A percentile compares a stretch with the other conserved stretches of the same genome.
Conservation (phyloP, 2,797 vertebrate genomes). For the Todus mexicanus region DNA sequence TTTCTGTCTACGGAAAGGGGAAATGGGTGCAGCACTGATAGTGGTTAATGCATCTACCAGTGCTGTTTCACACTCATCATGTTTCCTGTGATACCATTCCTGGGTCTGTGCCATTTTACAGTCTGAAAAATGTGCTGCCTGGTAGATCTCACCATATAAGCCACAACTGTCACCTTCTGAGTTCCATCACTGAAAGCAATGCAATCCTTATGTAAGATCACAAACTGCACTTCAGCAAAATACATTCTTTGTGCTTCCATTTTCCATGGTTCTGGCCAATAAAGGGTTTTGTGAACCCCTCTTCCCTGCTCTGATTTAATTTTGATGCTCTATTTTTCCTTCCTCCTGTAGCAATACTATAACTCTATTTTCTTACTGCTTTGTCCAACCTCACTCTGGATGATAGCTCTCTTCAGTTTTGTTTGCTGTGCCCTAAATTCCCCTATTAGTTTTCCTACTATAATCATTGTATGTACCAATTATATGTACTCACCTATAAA, state of each 20-base stretch:
- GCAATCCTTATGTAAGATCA: slow-evolving; percentile 39
- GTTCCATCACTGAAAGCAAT: slow-evolving; percentile 6
- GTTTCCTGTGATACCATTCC: slow-evolving; percentile 7
- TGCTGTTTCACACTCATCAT: background rate
- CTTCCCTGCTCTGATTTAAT: slow-evolving; percentile 10
- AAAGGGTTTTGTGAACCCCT: background rate
- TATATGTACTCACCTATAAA: background rate
- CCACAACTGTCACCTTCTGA: slow-evolving; percentile 6
- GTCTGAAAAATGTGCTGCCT: slow-evolving; percentile 26
- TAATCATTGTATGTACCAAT: background rate
- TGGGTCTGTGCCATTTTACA: background rate
- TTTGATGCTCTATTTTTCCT: background rate
- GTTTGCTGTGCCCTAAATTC: background rate
- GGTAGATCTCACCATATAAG: slow-evolving; percentile 11
- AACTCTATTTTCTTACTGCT: slow-evolving; percentile 13
- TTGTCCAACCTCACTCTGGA: background rate
- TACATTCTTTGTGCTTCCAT: slow-evolving; percentile 29
- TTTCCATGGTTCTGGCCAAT: slow-evolving; percentile 48
- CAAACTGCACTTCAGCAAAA: slow-evolving; percentile 53
- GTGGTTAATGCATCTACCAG: background rate
- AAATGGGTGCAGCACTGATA: background rate
- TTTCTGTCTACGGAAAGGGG: background rate
- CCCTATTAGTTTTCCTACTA: background rate
- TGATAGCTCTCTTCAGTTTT: slow-evolving; percentile 18
- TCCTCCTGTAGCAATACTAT: background rate